phyloP scores from a whole-genome alignment of 2,888 invertebrate species.

The Erebia palarica region DNA sequence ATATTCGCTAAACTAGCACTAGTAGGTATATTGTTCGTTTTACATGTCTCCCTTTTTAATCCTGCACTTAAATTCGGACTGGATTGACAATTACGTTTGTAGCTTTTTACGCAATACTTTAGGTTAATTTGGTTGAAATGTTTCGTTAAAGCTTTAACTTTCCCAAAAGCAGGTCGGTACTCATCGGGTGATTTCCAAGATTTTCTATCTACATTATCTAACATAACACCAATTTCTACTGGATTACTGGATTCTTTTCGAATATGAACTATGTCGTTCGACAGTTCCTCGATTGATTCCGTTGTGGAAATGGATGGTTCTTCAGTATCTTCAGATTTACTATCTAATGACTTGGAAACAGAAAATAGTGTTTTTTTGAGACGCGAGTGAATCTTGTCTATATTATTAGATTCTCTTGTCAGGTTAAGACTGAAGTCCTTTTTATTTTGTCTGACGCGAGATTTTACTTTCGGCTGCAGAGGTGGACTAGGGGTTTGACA shows the following conservation, averaged over 20 bases:
- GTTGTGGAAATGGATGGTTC: constrained; percentile 66
- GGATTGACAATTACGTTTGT: constrained; percentile 73
- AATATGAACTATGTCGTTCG: constrained; percentile 34
- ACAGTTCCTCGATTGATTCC: constrained; percentile 61
- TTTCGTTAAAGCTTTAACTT: constrained; percentile 87
- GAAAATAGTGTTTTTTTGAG: constrained; percentile 63
- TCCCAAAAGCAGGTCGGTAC: constrained; percentile 85
- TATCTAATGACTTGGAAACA: constrained; percentile 64
- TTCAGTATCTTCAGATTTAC: constrained; percentile 69
- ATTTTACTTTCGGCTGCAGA: constrained; percentile 47
- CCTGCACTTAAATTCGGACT: constrained; percentile 72
- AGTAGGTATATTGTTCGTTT: constrained; percentile 54
- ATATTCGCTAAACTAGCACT: constrained; percentile 74
- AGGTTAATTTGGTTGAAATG: constrained; percentile 84
- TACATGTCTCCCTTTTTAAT: constrained; percentile 47
- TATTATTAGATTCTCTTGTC: constrained; percentile 55
- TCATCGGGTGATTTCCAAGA: constrained; percentile 88
- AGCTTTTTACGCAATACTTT: constrained; percentile 67
- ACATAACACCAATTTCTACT: constrained; percentile 57
- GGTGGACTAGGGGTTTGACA: constrained; percentile 69
- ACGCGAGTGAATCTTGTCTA: constrained; percentile 62
- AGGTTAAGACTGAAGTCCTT: constrained; percentile 63
- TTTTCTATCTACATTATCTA: constrained; percentile 72
- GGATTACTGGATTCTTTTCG: constrained; percentile 49
- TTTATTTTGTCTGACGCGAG: constrained; percentile 40